Conservation (phyloP, 1,140 invertebrate species). For the Tetranychus urticae region DNA sequence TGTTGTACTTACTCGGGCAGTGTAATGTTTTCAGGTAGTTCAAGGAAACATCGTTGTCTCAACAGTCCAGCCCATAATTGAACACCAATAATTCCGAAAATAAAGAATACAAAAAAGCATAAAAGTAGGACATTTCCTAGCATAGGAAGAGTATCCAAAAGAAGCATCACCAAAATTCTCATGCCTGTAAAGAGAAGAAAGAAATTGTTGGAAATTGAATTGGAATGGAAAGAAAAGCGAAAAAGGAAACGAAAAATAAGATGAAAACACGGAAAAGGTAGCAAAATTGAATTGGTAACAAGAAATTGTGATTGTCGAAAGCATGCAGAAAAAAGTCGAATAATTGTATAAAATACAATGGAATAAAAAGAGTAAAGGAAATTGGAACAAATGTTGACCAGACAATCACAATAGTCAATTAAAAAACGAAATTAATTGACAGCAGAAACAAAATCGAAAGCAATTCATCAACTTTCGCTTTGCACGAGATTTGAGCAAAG, state of each 20-base stretch:
- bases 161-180: constrained; percentile 89
- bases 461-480: too few species aligned
- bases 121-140: constrained; percentile 89
- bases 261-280: too few species aligned
- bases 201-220: background rate
- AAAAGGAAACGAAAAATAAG: background rate
- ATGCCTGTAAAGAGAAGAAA: constrained; percentile 41
- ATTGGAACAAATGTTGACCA: too few species aligned
- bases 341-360: too few species aligned
- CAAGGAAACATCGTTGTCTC: constrained; percentile 67
- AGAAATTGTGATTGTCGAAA: background rate
- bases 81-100: constrained; percentile 97
- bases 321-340: background rate
- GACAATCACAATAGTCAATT: too few species aligned
- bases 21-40: constrained; percentile 18
- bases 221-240: background rate
- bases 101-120: constrained; percentile 99
- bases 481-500: too few species aligned
- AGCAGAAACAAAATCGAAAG: too few species aligned
- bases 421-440: too few species aligned
- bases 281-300: too few species aligned
- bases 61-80: constrained; percentile 95
- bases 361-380: too few species aligned
- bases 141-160: constrained; percentile 98
- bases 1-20: constrained; percentile 22